These are phyloP conservation scores for Physella acuta DNA, from an alignment of 1,140 invertebrate species.

Conservation along the genomic window DNA sequence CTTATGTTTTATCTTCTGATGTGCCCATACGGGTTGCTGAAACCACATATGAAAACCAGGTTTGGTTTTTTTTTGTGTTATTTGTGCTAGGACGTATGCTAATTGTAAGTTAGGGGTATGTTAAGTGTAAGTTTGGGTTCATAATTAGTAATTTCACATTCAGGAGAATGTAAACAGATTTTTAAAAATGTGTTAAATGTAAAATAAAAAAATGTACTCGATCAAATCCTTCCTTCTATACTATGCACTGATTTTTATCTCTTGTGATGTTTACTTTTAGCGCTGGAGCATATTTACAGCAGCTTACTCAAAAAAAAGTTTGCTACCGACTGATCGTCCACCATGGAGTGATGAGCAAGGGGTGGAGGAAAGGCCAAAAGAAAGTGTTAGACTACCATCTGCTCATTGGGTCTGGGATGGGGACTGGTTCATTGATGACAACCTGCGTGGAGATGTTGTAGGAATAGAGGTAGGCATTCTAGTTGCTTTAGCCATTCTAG, in stretches of 20 bases:
- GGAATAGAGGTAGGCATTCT: conserved; percentile 72
- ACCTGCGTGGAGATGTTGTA: conserved; percentile 81
- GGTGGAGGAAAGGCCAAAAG: conserved; percentile 72
- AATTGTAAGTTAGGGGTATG: not conserved
- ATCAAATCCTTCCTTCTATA: too few relatives aligned
- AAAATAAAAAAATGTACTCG: too few relatives aligned
- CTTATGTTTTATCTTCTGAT: conserved; percentile 84
- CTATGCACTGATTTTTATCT: not conserved
- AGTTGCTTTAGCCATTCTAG: too few relatives aligned
- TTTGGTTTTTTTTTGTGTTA: conserved; percentile 45
- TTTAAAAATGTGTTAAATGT: too few relatives aligned
- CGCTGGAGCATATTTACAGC: conserved; percentile 37
- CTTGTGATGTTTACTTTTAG: conserved; percentile 37
- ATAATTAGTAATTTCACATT: too few relatives aligned
- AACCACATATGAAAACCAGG: conserved; percentile 90
- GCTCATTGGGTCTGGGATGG: conserved; percentile 93
- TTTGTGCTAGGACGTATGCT: not conserved
- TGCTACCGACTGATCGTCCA: conserved; percentile 57
- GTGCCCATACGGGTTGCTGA: conserved; percentile 86
- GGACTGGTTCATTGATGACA: conserved; percentile 86
- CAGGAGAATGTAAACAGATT: too few relatives aligned
- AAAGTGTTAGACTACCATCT: conserved; percentile 81
- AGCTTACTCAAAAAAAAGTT: conserved; percentile 52
- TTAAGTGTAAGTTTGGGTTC: too few relatives aligned
- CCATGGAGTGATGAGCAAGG: conserved; percentile 75